Conservation (phyloP, 2,797 vertebrate species). For the Ibycter americanus region DNA sequence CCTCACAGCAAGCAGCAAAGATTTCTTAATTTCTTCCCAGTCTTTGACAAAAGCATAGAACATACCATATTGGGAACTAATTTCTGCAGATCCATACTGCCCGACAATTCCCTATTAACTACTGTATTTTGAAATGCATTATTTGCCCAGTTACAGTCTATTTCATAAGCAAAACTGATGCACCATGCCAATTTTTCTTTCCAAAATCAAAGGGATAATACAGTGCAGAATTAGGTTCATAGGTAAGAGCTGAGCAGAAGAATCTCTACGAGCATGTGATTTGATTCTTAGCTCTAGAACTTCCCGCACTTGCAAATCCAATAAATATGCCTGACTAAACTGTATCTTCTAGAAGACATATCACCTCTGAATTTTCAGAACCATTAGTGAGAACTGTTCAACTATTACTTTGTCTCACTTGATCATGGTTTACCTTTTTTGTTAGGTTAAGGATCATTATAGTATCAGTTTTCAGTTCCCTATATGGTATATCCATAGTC, state of each 20-base stretch:
- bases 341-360: background rate
- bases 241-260: background rate
- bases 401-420: background rate
- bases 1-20: background rate
- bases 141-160: background rate
- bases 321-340: background rate
- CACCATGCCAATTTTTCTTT: background rate
- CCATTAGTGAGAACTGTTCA: background rate
- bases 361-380: background rate
- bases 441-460: background rate
- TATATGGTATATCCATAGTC: fast-evolving
- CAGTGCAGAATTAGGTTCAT: background rate
- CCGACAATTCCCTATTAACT: background rate
- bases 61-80: background rate
- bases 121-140: background rate
- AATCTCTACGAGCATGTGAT: background rate
- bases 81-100: background rate
- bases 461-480: background rate
- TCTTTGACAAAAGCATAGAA: background rate
- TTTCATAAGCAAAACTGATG: background rate
- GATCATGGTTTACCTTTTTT: background rate
- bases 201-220: background rate
- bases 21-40: background rate
- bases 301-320: background rate
- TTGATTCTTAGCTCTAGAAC: background rate